Conservation (phyloP, 2,888 invertebrate species). For the Troilus luridus region DNA sequence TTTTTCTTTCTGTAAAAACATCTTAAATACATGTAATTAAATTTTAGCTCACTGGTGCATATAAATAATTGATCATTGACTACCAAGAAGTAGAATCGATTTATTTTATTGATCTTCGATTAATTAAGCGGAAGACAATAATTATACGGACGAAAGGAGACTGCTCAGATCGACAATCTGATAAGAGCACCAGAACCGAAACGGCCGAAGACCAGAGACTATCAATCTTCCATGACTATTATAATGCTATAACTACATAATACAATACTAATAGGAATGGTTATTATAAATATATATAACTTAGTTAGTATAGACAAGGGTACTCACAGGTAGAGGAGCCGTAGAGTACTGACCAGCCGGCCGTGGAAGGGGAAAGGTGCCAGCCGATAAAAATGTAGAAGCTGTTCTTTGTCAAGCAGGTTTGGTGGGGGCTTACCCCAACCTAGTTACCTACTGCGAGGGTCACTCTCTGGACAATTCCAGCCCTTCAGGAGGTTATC, state of each 20-base stretch:
- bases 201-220: neutral
- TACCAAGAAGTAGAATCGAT: neutral
- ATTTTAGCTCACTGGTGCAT: neutral
- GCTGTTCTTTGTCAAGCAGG: constrained; percentile 55
- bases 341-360: constrained; percentile 51
- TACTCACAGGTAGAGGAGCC: constrained; percentile 46
- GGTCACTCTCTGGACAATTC: constrained; percentile 24
- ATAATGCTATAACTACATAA: neutral
- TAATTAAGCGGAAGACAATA: constrained; percentile 33
- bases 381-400: constrained; percentile 49
- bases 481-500: neutral
- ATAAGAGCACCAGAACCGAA: neutral
- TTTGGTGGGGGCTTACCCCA: constrained; percentile 48
- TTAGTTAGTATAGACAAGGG: neutral
- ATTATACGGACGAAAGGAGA: constrained; percentile 19
- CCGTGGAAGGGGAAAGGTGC: constrained; percentile 30
- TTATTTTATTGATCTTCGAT: constrained; percentile 2
- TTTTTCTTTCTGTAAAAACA: no score
- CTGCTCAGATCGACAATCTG: constrained; percentile 6
- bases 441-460: constrained; percentile 38
- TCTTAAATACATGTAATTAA: neutral
- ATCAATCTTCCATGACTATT: neutral
- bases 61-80: neutral
- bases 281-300: neutral
- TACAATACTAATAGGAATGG: neutral